These are phyloP conservation scores for Timandra comae DNA, from an alignment of 2,888 invertebrate species.

Conservation along the genomic window DNA sequence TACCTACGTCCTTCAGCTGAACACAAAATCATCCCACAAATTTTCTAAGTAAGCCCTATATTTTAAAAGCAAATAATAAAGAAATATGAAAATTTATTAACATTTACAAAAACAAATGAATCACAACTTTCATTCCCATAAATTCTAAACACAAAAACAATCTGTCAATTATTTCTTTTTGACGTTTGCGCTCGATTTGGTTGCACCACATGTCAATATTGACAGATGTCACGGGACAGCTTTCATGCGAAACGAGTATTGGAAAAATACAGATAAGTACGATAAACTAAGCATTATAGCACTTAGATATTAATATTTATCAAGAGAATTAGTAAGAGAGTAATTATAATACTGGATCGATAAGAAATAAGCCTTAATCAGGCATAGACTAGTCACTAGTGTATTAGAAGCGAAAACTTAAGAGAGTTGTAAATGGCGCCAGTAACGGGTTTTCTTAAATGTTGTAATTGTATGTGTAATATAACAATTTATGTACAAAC, in stretches of 20 bases:
- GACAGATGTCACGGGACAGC: slow-evolving; percentile 20
- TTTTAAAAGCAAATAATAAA: too few species aligned
- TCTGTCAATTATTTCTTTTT: neutral
- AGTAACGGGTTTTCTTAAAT: slow-evolving; percentile 6
- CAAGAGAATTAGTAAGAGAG: slow-evolving; percentile 12
- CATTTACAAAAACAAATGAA: too few species aligned
- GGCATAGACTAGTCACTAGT: neutral
- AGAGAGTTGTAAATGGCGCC: slow-evolving; percentile 8
- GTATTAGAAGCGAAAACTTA: slow-evolving; percentile 9
- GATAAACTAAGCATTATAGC: neutral
- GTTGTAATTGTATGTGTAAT: slow-evolving; percentile 1
- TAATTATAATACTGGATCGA: slow-evolving; percentile 12
- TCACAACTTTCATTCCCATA: too few species aligned
- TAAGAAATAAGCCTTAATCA: slow-evolving; percentile 13
- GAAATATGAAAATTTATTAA: too few species aligned
- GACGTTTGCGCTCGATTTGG: neutral
- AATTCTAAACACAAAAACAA: neutral
- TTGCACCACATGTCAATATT: slow-evolving; percentile 8
- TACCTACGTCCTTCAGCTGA: too few species aligned
- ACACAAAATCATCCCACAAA: too few species aligned
- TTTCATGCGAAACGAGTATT: slow-evolving; percentile 19
- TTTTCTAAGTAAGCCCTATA: too few species aligned
- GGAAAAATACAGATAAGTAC: slow-evolving; percentile 10
- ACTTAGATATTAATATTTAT: slow-evolving; percentile 8
- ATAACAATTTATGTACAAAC: too few species aligned